Base-by-base conservation (phyloP, 2,888 invertebrate genomes). In the Neelides folsomi region DNA sequence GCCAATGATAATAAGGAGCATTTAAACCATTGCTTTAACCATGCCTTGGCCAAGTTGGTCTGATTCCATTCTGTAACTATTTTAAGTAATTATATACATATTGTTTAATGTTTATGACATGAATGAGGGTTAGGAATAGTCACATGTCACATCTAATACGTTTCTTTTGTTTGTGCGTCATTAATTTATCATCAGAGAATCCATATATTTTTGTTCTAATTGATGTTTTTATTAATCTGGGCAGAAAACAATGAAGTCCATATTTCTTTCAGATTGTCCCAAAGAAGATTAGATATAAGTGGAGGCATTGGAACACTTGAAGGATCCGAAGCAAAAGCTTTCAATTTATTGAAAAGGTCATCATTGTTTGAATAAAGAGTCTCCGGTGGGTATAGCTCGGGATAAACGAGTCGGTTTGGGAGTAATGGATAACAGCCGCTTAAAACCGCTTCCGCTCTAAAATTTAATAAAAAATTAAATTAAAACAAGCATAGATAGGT, bases 391-490 rank as follows among this genome's bases (percentile, higher is more conserved):
- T 36, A 83, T 53, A 83, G 76, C 72, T 84, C 83, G 1, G 82
- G 81, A 71, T 84, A 84, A 1, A 80, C 81, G 3, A 83, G 70
- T 57, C 73, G 70, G 60, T 79, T 79, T 6, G 83, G 83, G 48
- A 78, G 78, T 20, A 84, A 68, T 2, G 83, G 83, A 68, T 77
- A 78, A 67, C 82, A 83, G n/a, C 81, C 80, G 57, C 75, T 76
- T 60, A 75, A 75, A 2, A 76, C 75, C n/a, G 81, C 80, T 70
- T 84, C 83, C 54, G 83, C 66, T 76, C 80, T 81, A 65, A 47
- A 43, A 44, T 42, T 43, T 44, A 42, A 47, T 49, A 35, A 47
- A 38, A n/a, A 46, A 35, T 47, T 42, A 19, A 18, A 16, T 15
- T 18, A 12, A 40, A 50, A 54, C 51, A 44, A 51, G 35, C 45